These are phyloP conservation scores for Crenuchus spilurus DNA, from an alignment of 2,797 vertebrate genomes.

Conservation along the genomic window DNA sequence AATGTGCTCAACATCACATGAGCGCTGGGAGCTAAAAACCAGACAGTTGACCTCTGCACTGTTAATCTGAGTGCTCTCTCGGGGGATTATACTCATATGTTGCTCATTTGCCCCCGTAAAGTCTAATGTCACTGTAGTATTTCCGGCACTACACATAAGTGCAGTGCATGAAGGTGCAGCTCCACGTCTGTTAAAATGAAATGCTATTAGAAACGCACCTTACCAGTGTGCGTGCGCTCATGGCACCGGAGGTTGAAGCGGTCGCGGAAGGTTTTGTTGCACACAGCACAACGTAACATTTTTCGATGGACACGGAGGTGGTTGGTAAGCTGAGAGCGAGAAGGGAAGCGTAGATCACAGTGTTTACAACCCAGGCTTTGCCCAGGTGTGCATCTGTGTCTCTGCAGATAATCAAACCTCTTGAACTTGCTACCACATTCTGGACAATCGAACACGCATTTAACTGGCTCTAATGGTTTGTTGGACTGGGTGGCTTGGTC, in stretches of 20 bases:
- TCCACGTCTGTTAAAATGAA: too few relatives aligned
- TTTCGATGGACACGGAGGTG: slow-evolving; percentile 42
- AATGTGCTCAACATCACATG: too few relatives aligned
- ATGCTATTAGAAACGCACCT: too few relatives aligned
- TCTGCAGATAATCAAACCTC: slow-evolving; percentile 31
- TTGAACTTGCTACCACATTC: slow-evolving; percentile 45
- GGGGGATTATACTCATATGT: background rate
- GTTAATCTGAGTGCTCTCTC: background rate
- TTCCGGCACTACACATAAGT: too few relatives aligned
- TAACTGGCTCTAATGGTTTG: slow-evolving; percentile 2
- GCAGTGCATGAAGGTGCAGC: too few relatives aligned
- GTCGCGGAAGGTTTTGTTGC: slow-evolving; percentile 47
- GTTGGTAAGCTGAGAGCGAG: slow-evolving; percentile 34
- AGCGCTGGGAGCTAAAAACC: background rate
- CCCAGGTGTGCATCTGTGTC: slow-evolving; percentile 41
- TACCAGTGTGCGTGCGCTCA: slow-evolving; percentile 42
- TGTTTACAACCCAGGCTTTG: slow-evolving; percentile 40
- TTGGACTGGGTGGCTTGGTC: background rate
- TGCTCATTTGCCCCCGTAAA: too few relatives aligned
- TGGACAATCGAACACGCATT: slow-evolving; percentile 35
- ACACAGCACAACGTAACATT: slow-evolving; percentile 42
- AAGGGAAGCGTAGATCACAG: slow-evolving; percentile 43
- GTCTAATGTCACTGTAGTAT: too few relatives aligned
- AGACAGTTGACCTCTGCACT: background rate
- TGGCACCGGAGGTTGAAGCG: slow-evolving; percentile 40